Evolutionary conservation across 1,140 invertebrate species (phyloP).

Genomic region (Leptinotarsa lineolata): DNA sequence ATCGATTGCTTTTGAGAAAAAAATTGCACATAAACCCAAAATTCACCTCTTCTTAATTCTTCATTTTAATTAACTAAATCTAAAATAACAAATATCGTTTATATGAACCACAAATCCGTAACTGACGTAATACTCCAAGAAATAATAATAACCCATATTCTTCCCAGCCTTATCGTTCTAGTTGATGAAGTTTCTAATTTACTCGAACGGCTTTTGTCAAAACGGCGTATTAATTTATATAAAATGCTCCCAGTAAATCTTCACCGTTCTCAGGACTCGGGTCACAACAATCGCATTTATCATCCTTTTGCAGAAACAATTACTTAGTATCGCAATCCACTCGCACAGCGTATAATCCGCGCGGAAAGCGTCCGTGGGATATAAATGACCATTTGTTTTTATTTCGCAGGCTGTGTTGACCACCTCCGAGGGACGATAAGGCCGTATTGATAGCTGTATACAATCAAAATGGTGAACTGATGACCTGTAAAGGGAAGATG

Average conservation of each 20-base stretch:
- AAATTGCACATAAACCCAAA: too few species aligned
- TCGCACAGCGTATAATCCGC: not conserved
- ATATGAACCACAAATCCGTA: too few species aligned
- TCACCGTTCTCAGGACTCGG: not conserved
- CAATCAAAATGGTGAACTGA: too few species aligned
- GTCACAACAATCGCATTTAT: not conserved
- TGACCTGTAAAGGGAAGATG: too few species aligned
- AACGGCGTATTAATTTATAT: constrained; percentile 1
- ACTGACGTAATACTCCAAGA: not conserved
- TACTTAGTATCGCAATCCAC: constrained; percentile 1
- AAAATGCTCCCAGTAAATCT: not conserved
- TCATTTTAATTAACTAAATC: too few species aligned
- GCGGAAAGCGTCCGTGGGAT: not conserved
- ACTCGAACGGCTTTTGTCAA: not conserved
- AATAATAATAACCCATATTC: not conserved
- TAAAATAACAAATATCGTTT: too few species aligned
- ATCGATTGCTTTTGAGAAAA: too few species aligned
- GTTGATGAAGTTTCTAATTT: not conserved
- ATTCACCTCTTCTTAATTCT: too few species aligned
- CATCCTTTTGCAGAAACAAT: constrained; percentile 1
- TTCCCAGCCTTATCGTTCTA: not conserved
- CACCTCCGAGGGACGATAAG: not conserved
- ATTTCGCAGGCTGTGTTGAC: not conserved
- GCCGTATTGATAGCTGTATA: too few species aligned
- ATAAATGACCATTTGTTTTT: not conserved